A percentile compares a stretch with the other conserved stretches of the same genome.
Evolutionary conservation across 1,140 invertebrate genomes (phyloP).

Genomic region (Zaprionus capensis): DNA sequence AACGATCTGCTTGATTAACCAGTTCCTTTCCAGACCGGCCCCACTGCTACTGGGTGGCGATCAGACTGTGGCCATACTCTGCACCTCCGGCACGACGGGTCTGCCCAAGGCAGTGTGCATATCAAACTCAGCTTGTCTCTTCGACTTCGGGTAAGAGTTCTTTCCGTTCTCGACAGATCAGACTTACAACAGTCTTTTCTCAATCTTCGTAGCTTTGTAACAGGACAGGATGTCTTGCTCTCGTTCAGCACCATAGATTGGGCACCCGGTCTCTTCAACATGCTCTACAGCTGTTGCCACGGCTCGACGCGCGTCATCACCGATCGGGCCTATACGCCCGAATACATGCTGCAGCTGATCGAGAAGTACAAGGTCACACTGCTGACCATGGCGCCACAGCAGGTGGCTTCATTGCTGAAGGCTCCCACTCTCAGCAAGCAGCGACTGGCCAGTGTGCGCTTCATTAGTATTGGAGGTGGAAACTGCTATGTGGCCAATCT

Average conservation of each 20-base stretch:
- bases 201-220: constrained; percentile 64
- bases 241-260: constrained; percentile 82
- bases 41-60: constrained; percentile 68
- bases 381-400: constrained; percentile 70
- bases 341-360: constrained; percentile 73
- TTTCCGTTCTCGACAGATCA: neutral
- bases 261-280: constrained; percentile 74
- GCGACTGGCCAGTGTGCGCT: constrained; percentile 63
- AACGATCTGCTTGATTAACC: neutral
- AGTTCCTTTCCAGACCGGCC: constrained; percentile 59
- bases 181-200: neutral
- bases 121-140: constrained; percentile 86
- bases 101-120: constrained; percentile 91
- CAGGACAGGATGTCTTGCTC: constrained; percentile 73
- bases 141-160: constrained; percentile 70
- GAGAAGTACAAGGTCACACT: constrained; percentile 77
- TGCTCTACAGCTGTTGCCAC: constrained; percentile 75
- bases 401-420: constrained; percentile 66
- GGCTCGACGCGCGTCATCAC: constrained; percentile 76
- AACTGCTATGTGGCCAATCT: constrained; percentile 74
- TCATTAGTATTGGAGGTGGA: constrained; percentile 72
- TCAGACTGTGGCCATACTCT: constrained; percentile 83
- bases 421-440: constrained; percentile 61
- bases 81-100: constrained; percentile 91
- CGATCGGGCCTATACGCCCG: constrained; percentile 69